These are phyloP conservation scores for Macrochelys suwanniensis DNA, from an alignment of 2,797 vertebrate species.

Conservation along the genomic window DNA sequence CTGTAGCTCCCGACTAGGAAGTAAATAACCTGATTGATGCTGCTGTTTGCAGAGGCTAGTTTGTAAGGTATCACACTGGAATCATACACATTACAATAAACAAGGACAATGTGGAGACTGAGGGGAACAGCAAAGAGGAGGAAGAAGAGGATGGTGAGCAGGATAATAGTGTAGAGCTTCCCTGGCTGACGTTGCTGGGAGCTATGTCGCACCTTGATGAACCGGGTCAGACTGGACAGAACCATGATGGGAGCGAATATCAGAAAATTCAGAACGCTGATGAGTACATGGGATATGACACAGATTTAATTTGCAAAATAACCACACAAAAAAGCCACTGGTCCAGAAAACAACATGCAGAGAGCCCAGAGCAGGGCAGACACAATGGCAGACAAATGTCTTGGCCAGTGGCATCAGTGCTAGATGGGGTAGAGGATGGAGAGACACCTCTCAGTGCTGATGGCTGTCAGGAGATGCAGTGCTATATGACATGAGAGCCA, in stretches of 20 bases:
- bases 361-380: neutral
- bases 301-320: neutral
- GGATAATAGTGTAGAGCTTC: too few species aligned
- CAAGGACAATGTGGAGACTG: too few species aligned
- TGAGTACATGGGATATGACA: neutral
- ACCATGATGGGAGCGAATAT: constrained; percentile 1
- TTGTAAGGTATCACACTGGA: too few species aligned
- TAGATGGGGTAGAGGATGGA: constrained; percentile 8
- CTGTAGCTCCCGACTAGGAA: constrained; percentile 40
- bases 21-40: too few species aligned
- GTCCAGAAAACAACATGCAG: neutral
- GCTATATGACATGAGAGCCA: neutral
- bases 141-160: too few species aligned
- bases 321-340: neutral
- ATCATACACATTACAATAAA: too few species aligned
- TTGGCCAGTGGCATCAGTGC: neutral
- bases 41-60: too few species aligned
- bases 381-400: neutral
- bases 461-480: constrained; percentile 29
- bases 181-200: too few species aligned
- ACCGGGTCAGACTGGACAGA: neutral
- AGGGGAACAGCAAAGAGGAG: too few species aligned
- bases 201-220: too few species aligned
- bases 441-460: constrained; percentile 19
- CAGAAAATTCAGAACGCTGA: constrained; percentile 53